Evolutionary conservation across 2,888 invertebrate genomes (phyloP), one percentile per base, ranked within the genome.

Genomic region (Lampropteryx suffumata): DNA sequence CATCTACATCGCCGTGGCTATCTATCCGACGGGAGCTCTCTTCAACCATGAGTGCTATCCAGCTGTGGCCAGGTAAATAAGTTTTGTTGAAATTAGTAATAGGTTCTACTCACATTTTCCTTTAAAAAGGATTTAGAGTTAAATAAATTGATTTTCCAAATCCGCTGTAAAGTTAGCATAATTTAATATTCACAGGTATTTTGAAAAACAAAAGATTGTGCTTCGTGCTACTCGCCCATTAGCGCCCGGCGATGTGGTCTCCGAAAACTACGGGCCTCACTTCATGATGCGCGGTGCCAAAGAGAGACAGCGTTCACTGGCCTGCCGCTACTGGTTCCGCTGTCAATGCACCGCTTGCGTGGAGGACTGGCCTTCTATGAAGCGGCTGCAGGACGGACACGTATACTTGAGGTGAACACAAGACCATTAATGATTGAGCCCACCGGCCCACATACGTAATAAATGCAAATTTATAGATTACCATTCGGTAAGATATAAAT

Each of bases 31-130:
- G 0, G 95, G 94, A 0, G 94, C 96, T 0, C 91, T 95, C 34
- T 95, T 96, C 75, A 97, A 97, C 80, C 97, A 97, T 69, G 95
- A 95, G 64, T 97, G 97, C 74, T 94, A 94, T 78, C 95, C 96
- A 0, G 93, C 94, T 6, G 94, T 95, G 0, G 93, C 94, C 33
- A 93, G 95, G 95, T 95, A 76, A 63, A 11, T 11, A 3, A n/a
- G 7, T 7, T 24, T 7, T 3, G 21, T 21, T n/a, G n/a, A n/a
- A n/a, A 21, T 3, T 21, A 21, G 21, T 5, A 2, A 2, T 21
- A 21, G 21, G 5, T 21, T 21, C 21, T 21, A 5, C 21, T n/a
- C n/a, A n/a, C n/a, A n/a, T n/a, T n/a, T n/a, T n/a, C n/a, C n/a
- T n/a, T n/a, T n/a, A n/a, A n/a, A n/a, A n/a, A n/a, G n/a, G n/a